Percentiles rank a stretch among this genome's conserved stretches.
phyloP scores from a whole-genome alignment of 2,797 vertebrate species.

The Lithobates sylvaticus region DNA sequence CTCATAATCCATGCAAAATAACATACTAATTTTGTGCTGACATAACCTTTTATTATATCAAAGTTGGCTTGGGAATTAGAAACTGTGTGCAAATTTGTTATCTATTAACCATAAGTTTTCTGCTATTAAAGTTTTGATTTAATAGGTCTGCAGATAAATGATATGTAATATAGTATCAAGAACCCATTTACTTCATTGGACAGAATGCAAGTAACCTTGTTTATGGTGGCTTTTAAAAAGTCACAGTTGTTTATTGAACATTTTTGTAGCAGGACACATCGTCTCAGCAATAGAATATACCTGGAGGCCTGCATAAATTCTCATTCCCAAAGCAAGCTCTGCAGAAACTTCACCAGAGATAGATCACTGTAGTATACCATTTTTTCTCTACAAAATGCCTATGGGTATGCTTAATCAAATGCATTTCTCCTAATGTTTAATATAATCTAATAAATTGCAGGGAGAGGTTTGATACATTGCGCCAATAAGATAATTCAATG shows the following conservation, averaged over 20 bases:
- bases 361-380: conserved; percentile 28
- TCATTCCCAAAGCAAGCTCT: conserved; percentile 15
- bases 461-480: conserved; percentile 38
- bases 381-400: conserved; percentile 44
- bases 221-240: conserved; percentile 9
- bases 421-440: conserved; percentile 50
- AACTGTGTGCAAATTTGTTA: background rate
- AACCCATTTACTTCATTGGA: background rate
- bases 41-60: background rate
- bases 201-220: background rate
- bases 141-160: background rate
- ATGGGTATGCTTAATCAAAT: conserved; percentile 55
- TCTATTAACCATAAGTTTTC: background rate
- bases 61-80: background rate
- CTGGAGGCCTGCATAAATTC: conserved; percentile 47
- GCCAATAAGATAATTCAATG: conserved; percentile 36
- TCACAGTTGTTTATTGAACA: conserved; percentile 26
- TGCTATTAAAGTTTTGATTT: background rate
- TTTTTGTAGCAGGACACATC: conserved; percentile 19
- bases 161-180: conserved; percentile 2
- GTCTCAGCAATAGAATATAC: conserved; percentile 14
- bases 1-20: background rate
- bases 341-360: conserved; percentile 29
- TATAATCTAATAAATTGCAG: conserved; percentile 45
- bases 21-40: background rate